A percentile compares a stretch with the other conserved stretches of the same genome.
These are phyloP conservation scores for Mechanitis mazaeus DNA, from an alignment of 2,888 invertebrate genomes.

Conservation along the genomic window DNA sequence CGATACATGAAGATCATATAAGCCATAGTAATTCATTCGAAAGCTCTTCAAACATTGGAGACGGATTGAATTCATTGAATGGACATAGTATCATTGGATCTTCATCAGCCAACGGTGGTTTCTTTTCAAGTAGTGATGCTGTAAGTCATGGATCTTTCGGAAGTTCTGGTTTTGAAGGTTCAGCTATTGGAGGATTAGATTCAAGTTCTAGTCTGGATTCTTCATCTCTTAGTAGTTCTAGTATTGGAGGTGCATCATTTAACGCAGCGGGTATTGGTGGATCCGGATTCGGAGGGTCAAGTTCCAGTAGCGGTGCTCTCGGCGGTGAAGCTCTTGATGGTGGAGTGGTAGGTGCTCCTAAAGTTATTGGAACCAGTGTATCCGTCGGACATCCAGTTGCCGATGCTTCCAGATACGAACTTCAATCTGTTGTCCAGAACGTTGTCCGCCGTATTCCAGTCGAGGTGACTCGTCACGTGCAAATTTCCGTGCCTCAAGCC, in stretches of 20 bases:
- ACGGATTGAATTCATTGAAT: conserved; percentile 19
- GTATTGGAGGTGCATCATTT: conserved; percentile 15
- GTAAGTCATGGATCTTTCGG: conserved; percentile 11
- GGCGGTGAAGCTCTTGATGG: conserved; percentile 22
- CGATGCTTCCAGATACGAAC: conserved; percentile 55
- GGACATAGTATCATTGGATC: conserved; percentile 25
- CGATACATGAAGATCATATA: conserved; percentile 16
- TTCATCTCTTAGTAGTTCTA: conserved; percentile 18
- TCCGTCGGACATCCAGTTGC: conserved; percentile 46
- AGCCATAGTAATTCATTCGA: conserved; percentile 21
- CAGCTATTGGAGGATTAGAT: conserved; percentile 18
- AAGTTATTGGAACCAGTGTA: conserved; percentile 54
- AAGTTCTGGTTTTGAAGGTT: conserved; percentile 15
- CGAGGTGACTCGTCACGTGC: conserved; percentile 64
- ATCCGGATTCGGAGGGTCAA: conserved; percentile 14
- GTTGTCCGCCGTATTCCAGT: conserved; percentile 62
- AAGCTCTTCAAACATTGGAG: conserved; percentile 21
- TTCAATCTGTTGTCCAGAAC: conserved; percentile 67
- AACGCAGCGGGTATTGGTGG: conserved; percentile 13
- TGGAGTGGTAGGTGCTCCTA: conserved; percentile 40
- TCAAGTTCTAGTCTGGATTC: conserved; percentile 20
- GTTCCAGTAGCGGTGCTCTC: conserved; percentile 8
- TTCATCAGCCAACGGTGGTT: not conserved
- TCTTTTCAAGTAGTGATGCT: conserved; percentile 13
- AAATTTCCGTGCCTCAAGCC: conserved; percentile 60